These are phyloP conservation scores for Anneissia japonica DNA, from an alignment of 35 echinoderm and acorn worm species.

Conservation along the genomic window DNA sequence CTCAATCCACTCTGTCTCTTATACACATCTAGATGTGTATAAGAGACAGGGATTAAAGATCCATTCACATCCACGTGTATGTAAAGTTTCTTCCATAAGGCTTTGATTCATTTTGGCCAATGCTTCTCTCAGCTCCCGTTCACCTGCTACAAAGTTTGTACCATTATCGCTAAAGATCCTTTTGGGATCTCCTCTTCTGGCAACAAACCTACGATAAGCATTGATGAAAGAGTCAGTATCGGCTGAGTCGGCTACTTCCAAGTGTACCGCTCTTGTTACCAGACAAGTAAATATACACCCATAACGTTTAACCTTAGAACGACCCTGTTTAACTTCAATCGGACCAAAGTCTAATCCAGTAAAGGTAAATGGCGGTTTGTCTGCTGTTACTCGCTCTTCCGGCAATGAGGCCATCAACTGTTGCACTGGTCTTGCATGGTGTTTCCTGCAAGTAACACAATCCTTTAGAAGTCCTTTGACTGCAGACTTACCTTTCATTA, in stretches of 20 bases:
- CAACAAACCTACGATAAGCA: not conserved
- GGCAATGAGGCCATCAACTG: conserved; percentile 20
- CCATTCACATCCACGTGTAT: conserved; percentile 3
- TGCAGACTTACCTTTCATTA: conserved; percentile 25
- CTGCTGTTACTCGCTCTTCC: not conserved
- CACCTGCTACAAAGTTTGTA: not conserved
- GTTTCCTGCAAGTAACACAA: conserved; percentile 7
- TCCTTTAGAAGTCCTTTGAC: conserved; percentile 15
- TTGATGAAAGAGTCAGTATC: conserved; percentile 18
- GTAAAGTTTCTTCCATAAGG: conserved; percentile 1
- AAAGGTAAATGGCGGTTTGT: conserved; percentile 23
- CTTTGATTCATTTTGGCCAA: not conserved
- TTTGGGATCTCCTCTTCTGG: conserved; percentile 16
- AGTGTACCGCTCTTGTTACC: not conserved
- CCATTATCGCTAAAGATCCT: not conserved
- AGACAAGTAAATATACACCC: not conserved
- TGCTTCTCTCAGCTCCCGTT: not conserved
- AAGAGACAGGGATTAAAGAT: not conserved
- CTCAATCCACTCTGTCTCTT: too few species aligned
- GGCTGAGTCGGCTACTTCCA: not conserved
- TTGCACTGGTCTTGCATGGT: not conserved
- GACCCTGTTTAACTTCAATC: not conserved
- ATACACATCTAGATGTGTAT: not conserved
- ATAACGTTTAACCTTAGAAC: not conserved
- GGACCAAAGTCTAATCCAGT: not conserved